Conservation (phyloP, 1,140 invertebrate genomes). For the Thrips palmi region DNA sequence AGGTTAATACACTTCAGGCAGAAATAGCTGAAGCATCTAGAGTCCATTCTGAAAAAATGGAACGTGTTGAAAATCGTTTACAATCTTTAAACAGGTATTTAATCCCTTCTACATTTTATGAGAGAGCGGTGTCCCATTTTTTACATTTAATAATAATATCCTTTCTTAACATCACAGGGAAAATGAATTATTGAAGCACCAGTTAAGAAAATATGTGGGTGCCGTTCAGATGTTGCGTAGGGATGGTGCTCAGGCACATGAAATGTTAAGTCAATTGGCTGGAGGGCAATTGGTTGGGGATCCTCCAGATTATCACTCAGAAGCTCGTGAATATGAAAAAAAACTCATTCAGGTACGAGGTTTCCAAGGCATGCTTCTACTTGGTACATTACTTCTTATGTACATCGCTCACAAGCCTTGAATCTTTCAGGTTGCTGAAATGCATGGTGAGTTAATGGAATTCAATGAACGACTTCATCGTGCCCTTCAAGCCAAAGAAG, state of each 20-base stretch:
- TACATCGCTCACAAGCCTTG: not conserved
- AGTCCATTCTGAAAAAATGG: constrained; percentile 12
- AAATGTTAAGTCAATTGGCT: constrained; percentile 19
- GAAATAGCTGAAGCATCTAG: not conserved
- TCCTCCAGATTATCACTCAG: constrained; percentile 30
- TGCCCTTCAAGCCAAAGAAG: constrained; percentile 23
- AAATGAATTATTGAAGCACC: constrained; percentile 72
- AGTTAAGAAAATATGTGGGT: constrained; percentile 74
- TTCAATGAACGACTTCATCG: constrained; percentile 57
- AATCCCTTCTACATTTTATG: not conserved
- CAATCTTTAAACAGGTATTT: constrained; percentile 25
- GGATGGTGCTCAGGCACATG: constrained; percentile 30
- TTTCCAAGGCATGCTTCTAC: too few species aligned
- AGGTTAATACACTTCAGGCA: not conserved
- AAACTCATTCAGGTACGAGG: constrained; percentile 55
- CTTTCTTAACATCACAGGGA: constrained; percentile 35
- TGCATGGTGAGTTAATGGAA: constrained; percentile 91
- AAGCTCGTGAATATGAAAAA: constrained; percentile 67
- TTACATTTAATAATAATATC: constrained; percentile 7
- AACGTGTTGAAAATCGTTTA: constrained; percentile 22
- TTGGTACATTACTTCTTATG: too few species aligned
- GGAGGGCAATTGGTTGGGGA: constrained; percentile 10
- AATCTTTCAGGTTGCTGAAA: constrained; percentile 58
- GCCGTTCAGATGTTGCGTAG: constrained; percentile 68
- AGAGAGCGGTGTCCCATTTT: constrained; percentile 7